Base-by-base conservation (phyloP, 2,113 vertebrate species). In the Regulus satrapa region DNA sequence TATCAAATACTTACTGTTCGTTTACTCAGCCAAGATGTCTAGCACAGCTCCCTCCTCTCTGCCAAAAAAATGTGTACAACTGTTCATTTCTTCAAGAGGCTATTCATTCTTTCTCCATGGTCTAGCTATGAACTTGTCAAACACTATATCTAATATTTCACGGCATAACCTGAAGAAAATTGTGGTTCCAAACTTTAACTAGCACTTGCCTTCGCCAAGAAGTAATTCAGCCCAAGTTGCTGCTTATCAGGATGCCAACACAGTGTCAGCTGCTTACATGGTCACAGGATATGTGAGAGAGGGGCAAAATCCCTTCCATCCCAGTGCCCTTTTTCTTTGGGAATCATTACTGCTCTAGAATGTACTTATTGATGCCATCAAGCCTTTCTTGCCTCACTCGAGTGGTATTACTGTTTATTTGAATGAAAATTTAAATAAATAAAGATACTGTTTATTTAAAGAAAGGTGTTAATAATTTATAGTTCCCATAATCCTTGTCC, bases 191-290 rank as follows among this genome's bases (percentile, higher is more conserved):
- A 31, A 40, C 31, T 62, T 77, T 14, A 28, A 34, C 45, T 43
- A 66, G 32, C 32, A 41, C 5, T 19, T 80, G 48, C 31, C 19
- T 55, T 79, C 25, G 69, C n/a, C 20, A 12, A 25, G 28, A 80
- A 25, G 16, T 29, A 46, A 72, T 59, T 48, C 55, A 78, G 51
- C 16, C 46, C 48, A 19, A 62, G 41, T 15, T 3, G 16, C 13
- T 85, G 82, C 18, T 77, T 19, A 28, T 26, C 55, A 74, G 69
- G 56, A 40, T 34, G 48, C 25, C 32, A 59, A 1, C 3, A 8
- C 8, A n/a, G 8, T 38, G 52, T 67, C 4, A 1, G 24, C 21
- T 87, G 52, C 48, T 80, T 4, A 12, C 0, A 1, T 48, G 36
- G 56, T 56, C 36, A 66, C 23, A 20, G 26, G 5, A 26, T 14